A percentile compares a stretch with the other conserved stretches of the same genome.
Evolutionary conservation across 2,113 vertebrate genomes (phyloP).

Genomic region (Procavia capensis): DNA sequence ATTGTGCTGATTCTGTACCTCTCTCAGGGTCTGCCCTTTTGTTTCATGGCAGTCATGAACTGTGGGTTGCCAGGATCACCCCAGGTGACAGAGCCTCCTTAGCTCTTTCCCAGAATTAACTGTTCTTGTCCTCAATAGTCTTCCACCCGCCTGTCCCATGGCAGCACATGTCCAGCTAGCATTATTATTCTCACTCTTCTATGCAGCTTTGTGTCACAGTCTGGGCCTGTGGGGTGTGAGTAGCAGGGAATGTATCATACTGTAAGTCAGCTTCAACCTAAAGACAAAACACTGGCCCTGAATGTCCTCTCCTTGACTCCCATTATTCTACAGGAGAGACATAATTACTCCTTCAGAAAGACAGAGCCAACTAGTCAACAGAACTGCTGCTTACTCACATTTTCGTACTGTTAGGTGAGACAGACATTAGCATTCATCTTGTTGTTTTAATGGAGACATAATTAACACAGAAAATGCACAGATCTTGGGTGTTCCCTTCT

Average conservation of each 20-base stretch:
- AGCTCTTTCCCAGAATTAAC: background rate
- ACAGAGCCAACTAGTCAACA: background rate
- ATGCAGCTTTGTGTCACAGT: background rate
- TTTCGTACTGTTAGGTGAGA: background rate
- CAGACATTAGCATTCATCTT: background rate
- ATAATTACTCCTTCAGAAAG: background rate
- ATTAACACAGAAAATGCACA: background rate
- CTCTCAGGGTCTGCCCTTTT: background rate
- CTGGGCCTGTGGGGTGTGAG: background rate
- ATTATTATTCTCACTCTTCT: background rate
- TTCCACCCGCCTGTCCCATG: background rate
- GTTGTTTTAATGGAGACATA: background rate
- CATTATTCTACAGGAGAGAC: background rate
- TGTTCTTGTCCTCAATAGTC: background rate
- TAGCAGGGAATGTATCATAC: background rate
- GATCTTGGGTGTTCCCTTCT: background rate
- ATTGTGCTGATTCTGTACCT: background rate
- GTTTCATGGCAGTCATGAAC: rapidly evolving
- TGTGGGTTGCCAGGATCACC: background rate
- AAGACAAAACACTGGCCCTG: background rate
- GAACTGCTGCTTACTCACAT: background rate
- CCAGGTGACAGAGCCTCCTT: background rate
- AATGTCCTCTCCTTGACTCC: background rate
- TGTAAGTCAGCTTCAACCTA: background rate
- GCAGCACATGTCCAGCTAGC: background rate